Conservation (phyloP, 30 jellyfish, hydroid and myxozoan genomes). For the Rhopilema esculentum region DNA sequence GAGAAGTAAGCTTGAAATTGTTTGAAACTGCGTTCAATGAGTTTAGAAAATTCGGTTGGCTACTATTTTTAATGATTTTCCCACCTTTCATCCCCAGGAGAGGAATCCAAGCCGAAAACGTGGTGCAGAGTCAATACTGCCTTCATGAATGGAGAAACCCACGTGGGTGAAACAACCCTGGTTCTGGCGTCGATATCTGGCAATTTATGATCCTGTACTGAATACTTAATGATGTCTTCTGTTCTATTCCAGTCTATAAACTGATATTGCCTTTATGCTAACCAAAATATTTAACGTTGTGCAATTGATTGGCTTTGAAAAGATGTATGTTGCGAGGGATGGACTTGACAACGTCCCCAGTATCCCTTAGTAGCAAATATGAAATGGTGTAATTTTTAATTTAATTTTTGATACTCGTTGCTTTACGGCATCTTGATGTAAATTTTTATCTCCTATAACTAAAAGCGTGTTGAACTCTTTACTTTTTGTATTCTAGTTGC, state of each 20-base stretch:
- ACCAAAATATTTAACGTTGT: neutral
- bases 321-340: too few relatives aligned
- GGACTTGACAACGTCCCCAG: too few relatives aligned
- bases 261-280: neutral
- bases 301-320: too few relatives aligned
- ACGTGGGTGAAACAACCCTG: constrained; percentile 17
- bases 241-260: neutral
- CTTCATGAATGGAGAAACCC: constrained; percentile 85
- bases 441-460: too few relatives aligned
- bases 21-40: neutral
- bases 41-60: too few relatives aligned
- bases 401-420: too few relatives aligned
- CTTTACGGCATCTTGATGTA: too few relatives aligned
- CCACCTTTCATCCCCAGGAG: constrained; percentile 45
- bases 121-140: constrained; percentile 82
- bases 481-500: too few relatives aligned
- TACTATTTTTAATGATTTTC: neutral
- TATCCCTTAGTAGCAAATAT: too few relatives aligned
- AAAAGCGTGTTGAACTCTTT: too few relatives aligned
- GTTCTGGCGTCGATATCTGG: too few relatives aligned
- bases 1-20: neutral
- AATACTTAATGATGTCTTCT: neutral
- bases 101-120: constrained; percentile 93
- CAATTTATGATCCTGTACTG: neutral
- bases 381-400: too few relatives aligned